phyloP scores from a whole-genome alignment of 92 coral and sea anemone genomes.

The Bergia puertoricense region DNA sequence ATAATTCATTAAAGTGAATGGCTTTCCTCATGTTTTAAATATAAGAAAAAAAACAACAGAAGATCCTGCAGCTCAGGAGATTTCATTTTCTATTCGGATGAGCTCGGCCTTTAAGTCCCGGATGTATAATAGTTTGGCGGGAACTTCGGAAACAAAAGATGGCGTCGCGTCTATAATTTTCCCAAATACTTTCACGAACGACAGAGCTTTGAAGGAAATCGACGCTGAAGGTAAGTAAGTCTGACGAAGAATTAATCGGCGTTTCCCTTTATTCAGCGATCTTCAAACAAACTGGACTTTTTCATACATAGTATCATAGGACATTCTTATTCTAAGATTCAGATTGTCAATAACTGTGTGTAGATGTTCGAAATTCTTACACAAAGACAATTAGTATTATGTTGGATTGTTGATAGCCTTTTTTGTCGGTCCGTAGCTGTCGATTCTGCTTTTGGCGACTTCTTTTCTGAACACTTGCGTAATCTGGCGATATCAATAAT shows the following conservation, averaged over 20 bases:
- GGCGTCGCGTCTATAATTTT: slow-evolving; percentile 25
- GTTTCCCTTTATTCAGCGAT: background rate
- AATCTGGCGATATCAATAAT: too few species aligned
- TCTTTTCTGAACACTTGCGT: background rate
- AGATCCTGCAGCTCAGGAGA: too few species aligned
- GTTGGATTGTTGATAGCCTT: background rate
- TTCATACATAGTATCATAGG: background rate
- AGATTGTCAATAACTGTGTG: background rate
- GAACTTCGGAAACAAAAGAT: slow-evolving; percentile 40
- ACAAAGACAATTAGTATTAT: too few species aligned
- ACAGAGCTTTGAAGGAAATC: background rate
- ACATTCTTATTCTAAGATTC: background rate
- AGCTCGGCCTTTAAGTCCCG: slow-evolving; percentile 17
- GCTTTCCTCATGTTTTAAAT: background rate
- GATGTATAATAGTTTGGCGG: slow-evolving; percentile 37
- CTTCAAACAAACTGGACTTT: background rate
- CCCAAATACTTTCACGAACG: background rate
- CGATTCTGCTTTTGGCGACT: background rate
- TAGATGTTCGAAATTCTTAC: too few species aligned
- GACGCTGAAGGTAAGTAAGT: background rate
- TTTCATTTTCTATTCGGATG: slow-evolving; percentile 9
- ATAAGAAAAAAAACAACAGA: background rate
- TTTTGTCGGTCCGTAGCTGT: background rate
- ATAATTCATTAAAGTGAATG: background rate
- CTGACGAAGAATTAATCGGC: background rate